A percentile compares a stretch with the other conserved stretches of the same genome.
phyloP scores from a whole-genome alignment of 2,113 vertebrate species.

The Pitta sordida region DNA sequence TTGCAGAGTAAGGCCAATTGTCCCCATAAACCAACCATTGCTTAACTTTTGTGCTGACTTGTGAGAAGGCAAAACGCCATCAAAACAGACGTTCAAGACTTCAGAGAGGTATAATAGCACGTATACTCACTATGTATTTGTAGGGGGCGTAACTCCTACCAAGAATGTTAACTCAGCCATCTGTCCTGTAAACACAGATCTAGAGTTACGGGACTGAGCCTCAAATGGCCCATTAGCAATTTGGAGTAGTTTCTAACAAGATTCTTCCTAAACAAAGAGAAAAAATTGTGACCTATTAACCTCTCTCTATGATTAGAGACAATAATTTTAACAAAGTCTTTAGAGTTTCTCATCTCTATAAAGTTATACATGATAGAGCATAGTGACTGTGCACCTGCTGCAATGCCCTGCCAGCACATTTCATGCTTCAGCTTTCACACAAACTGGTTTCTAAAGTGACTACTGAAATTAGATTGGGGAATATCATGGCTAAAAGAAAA shows the following conservation, averaged over 20 bases:
- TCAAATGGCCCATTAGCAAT: constrained; percentile 34
- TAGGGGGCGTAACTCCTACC: neutral
- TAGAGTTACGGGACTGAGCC: neutral
- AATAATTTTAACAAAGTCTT: neutral
- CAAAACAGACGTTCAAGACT: constrained; percentile 14
- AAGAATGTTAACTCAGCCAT: constrained; percentile 42
- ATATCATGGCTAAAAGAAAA: neutral
- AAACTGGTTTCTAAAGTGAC: neutral
- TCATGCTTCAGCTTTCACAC: neutral
- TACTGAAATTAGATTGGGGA: neutral
- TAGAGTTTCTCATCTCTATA: neutral
- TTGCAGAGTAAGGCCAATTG: constrained; percentile 11
- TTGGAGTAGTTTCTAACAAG: constrained; percentile 21
- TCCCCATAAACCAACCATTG: neutral
- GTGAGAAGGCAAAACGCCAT: constrained; percentile 46
- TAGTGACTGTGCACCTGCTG: neutral
- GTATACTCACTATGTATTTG: neutral
- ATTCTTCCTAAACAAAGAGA: neutral
- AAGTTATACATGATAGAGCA: neutral
- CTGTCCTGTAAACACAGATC: neutral
- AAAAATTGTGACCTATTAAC: neutral
- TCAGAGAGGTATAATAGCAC: constrained; percentile 26
- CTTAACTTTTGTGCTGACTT: constrained; percentile 17
- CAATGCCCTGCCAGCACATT: neutral
- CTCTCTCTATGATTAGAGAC: neutral